Evolutionary conservation across 2,888 invertebrate genomes (phyloP).

Genomic region (Ophion slaviceki): DNA sequence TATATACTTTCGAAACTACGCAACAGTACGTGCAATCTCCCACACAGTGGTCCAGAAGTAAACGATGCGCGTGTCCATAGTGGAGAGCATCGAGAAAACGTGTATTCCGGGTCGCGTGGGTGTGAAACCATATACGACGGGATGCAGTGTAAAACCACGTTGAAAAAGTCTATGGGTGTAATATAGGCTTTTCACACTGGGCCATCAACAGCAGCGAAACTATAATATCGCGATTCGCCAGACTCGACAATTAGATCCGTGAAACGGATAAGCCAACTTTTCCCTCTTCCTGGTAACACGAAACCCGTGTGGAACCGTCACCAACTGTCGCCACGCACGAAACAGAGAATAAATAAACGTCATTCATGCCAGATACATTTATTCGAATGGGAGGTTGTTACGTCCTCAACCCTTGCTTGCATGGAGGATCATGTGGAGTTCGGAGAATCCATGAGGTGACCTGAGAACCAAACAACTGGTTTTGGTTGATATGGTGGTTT

Average conservation of each 20-base stretch:
- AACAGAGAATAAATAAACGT: conserved; percentile 8
- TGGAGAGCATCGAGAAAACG: conserved; percentile 35
- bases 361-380: conserved; percentile 3
- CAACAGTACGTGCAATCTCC: conserved; percentile 45
- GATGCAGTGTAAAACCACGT: conserved; percentile 16
- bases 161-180: conserved; percentile 21
- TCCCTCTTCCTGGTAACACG: conserved; percentile 79
- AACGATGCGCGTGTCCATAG: conserved; percentile 51
- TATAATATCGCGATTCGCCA: conserved; percentile 64
- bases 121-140: conserved; percentile 42
- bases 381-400: conserved; percentile 10
- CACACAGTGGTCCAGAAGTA: conserved; percentile 42
- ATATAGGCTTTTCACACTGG: conserved; percentile 65
- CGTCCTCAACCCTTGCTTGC: conserved; percentile 4
- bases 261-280: conserved; percentile 76
- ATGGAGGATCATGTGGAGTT: not conserved
- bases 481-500: not conserved
- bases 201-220: conserved; percentile 65
- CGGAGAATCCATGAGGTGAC: not conserved
- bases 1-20: not conserved
- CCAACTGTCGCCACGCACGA: conserved; percentile 3
- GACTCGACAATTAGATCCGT: conserved; percentile 77
- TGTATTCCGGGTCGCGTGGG: conserved; percentile 61
- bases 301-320: conserved; percentile 72
- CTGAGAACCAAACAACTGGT: not conserved